A percentile compares a stretch with the other conserved stretches of the same genome.
Conservation (phyloP, 1,140 invertebrate species). For the Homalodisca vitripennis region DNA sequence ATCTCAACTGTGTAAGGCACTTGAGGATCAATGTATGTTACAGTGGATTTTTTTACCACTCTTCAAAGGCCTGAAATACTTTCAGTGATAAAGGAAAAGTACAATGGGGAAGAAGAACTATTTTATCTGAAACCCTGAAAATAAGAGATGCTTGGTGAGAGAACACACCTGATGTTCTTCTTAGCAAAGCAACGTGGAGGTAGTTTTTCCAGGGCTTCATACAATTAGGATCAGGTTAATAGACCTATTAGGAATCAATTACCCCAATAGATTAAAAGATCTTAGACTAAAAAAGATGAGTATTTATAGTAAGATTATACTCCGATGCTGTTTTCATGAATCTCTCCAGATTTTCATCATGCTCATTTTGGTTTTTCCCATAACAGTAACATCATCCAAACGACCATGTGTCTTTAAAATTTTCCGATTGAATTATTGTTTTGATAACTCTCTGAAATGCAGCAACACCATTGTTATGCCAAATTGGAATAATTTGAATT, state of each 20-base stretch:
- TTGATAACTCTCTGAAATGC: slow-evolving; percentile 38
- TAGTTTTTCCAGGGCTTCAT: neutral
- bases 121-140: neutral
- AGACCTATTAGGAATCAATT: neutral
- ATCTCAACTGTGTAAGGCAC: neutral
- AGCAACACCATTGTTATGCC: slow-evolving; percentile 40
- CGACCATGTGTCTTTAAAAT: slow-evolving; percentile 28
- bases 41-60: neutral
- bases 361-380: slow-evolving; percentile 31
- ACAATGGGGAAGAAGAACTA: neutral
- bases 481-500: slow-evolving; percentile 42
- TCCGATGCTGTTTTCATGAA: slow-evolving; percentile 1
- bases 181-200: neutral
- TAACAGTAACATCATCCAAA: slow-evolving; percentile 32
- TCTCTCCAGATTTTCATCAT: slow-evolving; percentile 24
- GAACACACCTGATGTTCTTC: neutral
- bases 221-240: neutral
- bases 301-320: neutral
- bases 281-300: neutral
- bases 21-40: neutral
- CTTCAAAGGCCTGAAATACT: neutral
- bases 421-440: too few species aligned
- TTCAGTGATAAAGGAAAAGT: neutral
- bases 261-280: slow-evolving; percentile 6
- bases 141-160: neutral